Conservation (phyloP, 2,113 vertebrate genomes). For the Thunnus thynnus region DNA sequence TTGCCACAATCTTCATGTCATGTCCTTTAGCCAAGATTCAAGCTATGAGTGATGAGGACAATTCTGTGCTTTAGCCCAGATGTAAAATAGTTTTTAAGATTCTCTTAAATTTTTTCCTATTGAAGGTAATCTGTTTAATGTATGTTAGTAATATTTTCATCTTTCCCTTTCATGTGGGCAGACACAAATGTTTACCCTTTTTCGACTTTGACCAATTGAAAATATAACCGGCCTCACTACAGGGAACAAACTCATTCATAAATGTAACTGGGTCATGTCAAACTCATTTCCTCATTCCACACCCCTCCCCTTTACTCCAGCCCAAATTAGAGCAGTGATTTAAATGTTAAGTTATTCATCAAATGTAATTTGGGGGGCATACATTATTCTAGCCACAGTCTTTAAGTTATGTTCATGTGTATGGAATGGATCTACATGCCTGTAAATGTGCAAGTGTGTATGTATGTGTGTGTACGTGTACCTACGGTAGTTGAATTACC, state of each 20-base stretch:
- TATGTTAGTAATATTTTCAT: neutral
- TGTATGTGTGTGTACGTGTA: neutral
- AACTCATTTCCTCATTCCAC: conserved; percentile 69
- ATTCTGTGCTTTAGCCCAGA: conserved; percentile 8
- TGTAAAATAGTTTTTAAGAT: conserved; percentile 1
- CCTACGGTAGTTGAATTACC: neutral
- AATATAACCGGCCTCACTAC: conserved; percentile 45
- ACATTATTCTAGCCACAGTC: conserved; percentile 70
- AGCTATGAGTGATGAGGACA: conserved; percentile 15
- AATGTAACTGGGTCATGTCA: conserved; percentile 82
- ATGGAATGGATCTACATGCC: neutral
- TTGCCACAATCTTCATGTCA: conserved; percentile 25
- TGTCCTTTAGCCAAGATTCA: conserved; percentile 6
- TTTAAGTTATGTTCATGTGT: conserved; percentile 41
- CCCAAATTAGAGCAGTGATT: conserved; percentile 74
- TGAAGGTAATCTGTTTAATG: conserved; percentile 10
- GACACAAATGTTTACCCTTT: conserved; percentile 41
- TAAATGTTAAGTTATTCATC: conserved; percentile 87
- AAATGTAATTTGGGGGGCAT: conserved; percentile 74
- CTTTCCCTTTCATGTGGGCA: neutral
- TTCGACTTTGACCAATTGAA: conserved; percentile 52
- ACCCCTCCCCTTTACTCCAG: conserved; percentile 59
- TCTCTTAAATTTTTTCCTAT: conserved; percentile 16
- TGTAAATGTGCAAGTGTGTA: conserved; percentile 2
- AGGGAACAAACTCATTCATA: conserved; percentile 75